Evolutionary conservation across 2,113 vertebrate genomes (phyloP).

Genomic region (Oncorhynchus nerka): DNA sequence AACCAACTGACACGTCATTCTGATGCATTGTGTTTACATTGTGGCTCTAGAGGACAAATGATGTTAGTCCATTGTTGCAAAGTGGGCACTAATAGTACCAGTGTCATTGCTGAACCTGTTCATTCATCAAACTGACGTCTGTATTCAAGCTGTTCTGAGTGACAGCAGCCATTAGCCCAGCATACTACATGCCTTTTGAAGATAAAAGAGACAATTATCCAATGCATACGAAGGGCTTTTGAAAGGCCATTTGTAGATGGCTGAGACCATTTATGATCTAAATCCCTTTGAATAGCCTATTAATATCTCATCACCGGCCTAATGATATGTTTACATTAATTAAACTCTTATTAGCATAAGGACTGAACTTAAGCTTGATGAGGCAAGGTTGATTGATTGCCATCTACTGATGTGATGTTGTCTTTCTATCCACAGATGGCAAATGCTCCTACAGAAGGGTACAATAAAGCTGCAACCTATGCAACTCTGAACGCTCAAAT

Average conservation of each 20-base stretch:
- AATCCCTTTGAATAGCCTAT: conserved; percentile 13
- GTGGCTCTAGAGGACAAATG: too few species aligned
- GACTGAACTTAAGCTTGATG: not conserved
- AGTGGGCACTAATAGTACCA: too few species aligned
- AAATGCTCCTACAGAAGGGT: too few species aligned
- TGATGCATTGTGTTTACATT: too few species aligned
- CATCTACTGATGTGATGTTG: not conserved
- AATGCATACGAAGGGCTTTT: conserved; percentile 25
- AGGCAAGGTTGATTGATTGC: conserved; percentile 5
- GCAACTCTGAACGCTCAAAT: too few species aligned
- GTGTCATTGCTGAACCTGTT: conserved; percentile 17
- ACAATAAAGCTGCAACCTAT: too few species aligned
- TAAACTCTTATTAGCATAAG: conserved; percentile 39
- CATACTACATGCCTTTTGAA: conserved; percentile 45
- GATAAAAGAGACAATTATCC: conserved; percentile 47
- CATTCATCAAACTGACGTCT: conserved; percentile 38
- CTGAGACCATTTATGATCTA: conserved; percentile 16
- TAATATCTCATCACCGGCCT: conserved; percentile 46
- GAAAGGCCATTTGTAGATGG: conserved; percentile 25
- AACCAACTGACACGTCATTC: too few species aligned
- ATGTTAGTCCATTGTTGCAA: too few species aligned
- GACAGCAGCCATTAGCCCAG: conserved; percentile 49
- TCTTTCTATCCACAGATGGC: not conserved
- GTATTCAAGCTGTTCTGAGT: conserved; percentile 35
- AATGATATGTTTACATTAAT: conserved; percentile 52